phyloP scores from a whole-genome alignment of 2,113 vertebrate species.

The Tupaia chinensis region DNA sequence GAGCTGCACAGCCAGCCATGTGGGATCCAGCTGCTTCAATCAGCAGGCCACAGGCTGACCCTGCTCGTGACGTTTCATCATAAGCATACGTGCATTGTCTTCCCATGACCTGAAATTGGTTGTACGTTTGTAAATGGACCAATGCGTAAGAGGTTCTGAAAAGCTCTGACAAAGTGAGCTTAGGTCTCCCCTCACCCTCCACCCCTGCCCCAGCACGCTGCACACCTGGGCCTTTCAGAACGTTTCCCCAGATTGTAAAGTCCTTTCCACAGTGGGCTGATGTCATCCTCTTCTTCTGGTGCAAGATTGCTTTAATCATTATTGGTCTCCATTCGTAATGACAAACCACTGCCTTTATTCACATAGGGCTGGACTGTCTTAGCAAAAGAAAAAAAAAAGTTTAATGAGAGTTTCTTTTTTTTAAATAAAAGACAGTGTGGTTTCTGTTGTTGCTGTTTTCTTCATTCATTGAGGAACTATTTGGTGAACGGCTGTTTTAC shows the following conservation, averaged over 20 bases:
- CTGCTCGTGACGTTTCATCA: not conserved
- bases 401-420: not conserved
- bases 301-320: not conserved
- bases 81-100: not conserved
- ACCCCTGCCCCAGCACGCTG: not conserved
- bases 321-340: not conserved
- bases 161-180: not conserved
- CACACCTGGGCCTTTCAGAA: not conserved
- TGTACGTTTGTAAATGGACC: not conserved
- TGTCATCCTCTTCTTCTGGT: not conserved
- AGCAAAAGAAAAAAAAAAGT: not conserved
- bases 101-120: not conserved
- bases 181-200: not conserved
- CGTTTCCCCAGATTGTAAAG: not conserved
- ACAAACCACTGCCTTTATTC: not conserved
- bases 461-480: constrained; percentile 15
- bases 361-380: not conserved
- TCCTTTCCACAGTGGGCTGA: not conserved
- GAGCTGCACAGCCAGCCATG: too few species aligned
- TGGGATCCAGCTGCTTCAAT: too few species aligned
- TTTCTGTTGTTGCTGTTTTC: not conserved
- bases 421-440: too few species aligned
- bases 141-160: not conserved
- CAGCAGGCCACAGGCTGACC: too few species aligned
- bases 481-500: constrained; percentile 1